Percentiles rank a stretch among this genome's conserved stretches.
phyloP scores from a whole-genome alignment of 92 coral and sea anemone species.

The Heteractis magnifica region DNA sequence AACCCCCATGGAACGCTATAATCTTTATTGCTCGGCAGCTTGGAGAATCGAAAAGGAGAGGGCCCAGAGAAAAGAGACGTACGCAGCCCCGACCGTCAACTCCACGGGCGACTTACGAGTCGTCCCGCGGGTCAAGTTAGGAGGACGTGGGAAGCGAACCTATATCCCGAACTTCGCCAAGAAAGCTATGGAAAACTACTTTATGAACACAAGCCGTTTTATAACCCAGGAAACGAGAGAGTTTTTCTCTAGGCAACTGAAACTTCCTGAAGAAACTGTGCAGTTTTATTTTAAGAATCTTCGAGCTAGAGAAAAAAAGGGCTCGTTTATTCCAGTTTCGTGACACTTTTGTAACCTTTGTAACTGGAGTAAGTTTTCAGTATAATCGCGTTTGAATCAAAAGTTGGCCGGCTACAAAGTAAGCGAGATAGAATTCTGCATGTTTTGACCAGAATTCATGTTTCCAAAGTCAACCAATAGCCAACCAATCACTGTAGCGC shows the following conservation, averaged over 20 bases:
- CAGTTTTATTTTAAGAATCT: conserved; percentile 48
- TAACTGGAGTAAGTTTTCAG: too few species aligned
- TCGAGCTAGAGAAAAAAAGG: conserved; percentile 42
- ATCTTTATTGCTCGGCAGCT: conserved; percentile 50
- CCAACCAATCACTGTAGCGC: too few species aligned
- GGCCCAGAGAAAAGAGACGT: conserved; percentile 30
- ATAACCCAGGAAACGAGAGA: conserved; percentile 49
- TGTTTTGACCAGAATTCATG: too few species aligned
- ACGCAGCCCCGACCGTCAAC: not conserved
- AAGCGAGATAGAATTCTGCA: too few species aligned
- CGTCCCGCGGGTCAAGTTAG: conserved; percentile 22
- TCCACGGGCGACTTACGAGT: conserved; percentile 19
- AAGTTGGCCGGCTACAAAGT: too few species aligned
- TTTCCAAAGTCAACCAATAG: too few species aligned
- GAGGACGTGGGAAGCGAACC: conserved; percentile 39
- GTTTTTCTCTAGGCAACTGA: conserved; percentile 34
- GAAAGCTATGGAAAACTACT: conserved; percentile 47
- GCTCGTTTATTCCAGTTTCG: conserved; percentile 35
- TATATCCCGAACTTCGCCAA: conserved; percentile 45
- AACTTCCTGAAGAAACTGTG: conserved; percentile 45
- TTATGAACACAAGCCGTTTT: conserved; percentile 38
- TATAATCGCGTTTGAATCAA: too few species aligned
- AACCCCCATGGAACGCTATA: conserved; percentile 41
- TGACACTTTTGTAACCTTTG: not conserved
- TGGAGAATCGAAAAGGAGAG: conserved; percentile 48